phyloP scores from a whole-genome alignment of 2,797 vertebrate species.

The Adelosebastes latens region DNA sequence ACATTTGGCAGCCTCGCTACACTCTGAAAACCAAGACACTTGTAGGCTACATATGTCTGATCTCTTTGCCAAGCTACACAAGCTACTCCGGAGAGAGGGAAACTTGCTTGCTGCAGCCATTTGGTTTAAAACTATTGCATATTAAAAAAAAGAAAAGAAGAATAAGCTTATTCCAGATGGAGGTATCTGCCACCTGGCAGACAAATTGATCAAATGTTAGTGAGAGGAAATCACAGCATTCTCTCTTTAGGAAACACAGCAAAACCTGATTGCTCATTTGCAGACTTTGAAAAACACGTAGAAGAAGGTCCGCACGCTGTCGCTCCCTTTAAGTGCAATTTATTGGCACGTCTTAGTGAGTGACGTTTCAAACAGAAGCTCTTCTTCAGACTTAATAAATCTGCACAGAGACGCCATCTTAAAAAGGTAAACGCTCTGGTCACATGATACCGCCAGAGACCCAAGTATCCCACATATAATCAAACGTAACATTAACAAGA shows the following conservation, averaged over 20 bases:
- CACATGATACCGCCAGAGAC: too few relatives aligned
- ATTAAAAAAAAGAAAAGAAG: conserved; percentile 52
- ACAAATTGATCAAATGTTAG: conserved; percentile 64
- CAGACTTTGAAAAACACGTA: neutral
- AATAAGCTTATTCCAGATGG: conserved; percentile 73
- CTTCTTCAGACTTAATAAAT: too few relatives aligned
- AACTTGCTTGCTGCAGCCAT: conserved; percentile 68
- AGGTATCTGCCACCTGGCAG: conserved; percentile 71
- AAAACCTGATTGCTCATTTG: conserved; percentile 26
- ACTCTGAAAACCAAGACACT: conserved; percentile 78
- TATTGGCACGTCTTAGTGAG: too few relatives aligned
- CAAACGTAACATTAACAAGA: too few relatives aligned
- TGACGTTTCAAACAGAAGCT: too few relatives aligned
- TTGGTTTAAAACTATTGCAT: conserved; percentile 67
- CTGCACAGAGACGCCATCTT: too few relatives aligned
- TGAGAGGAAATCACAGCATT: conserved; percentile 43
- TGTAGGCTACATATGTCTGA: conserved; percentile 76
- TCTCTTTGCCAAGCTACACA: conserved; percentile 76
- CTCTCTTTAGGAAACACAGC: conserved; percentile 22
- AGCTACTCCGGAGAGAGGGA: conserved; percentile 71
- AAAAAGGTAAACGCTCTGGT: too few relatives aligned
- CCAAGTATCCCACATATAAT: too few relatives aligned
- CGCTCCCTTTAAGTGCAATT: too few relatives aligned
- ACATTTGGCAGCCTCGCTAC: conserved; percentile 77
- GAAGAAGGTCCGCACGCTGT: too few relatives aligned